Percentiles rank a stretch among this genome's conserved stretches.
These are phyloP conservation scores for Bombus picipes DNA, from an alignment of 1,140 invertebrate species.

Conservation along the genomic window DNA sequence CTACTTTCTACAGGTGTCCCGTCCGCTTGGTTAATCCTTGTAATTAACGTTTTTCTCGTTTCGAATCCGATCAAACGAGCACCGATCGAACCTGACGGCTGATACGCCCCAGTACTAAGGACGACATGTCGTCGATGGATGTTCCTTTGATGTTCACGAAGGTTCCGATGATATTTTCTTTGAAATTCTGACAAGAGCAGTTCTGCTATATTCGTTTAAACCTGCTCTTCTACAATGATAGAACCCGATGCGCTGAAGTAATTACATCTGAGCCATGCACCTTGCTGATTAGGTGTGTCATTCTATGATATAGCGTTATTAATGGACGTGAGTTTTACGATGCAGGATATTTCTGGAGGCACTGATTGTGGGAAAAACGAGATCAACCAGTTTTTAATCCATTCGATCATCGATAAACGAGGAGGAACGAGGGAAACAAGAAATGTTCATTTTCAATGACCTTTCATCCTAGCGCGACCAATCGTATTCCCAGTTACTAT, in stretches of 20 bases:
- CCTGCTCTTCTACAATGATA: neutral
- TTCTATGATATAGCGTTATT: neutral
- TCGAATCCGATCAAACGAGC: neutral
- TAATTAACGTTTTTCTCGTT: slow-evolving; percentile 42
- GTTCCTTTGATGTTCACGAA: neutral
- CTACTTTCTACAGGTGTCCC: slow-evolving; percentile 40
- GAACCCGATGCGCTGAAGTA: neutral
- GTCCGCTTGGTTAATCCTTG: slow-evolving; percentile 37
- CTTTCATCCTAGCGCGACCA: too few relatives aligned
- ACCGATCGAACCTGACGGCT: slow-evolving; percentile 22
- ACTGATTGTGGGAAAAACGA: too few relatives aligned
- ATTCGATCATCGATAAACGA: too few relatives aligned
- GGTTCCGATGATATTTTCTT: neutral
- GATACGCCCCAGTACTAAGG: slow-evolving; percentile 12
- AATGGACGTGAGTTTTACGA: too few relatives aligned
- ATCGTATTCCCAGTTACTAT: too few relatives aligned
- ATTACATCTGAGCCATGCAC: neutral
- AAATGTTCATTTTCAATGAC: too few relatives aligned
- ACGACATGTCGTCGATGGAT: neutral
- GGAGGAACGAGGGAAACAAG: too few relatives aligned
- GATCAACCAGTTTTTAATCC: too few relatives aligned
- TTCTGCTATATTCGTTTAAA: neutral
- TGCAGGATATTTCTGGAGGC: too few relatives aligned
- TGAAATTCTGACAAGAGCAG: neutral
- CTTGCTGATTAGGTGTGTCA: neutral